Evolutionary conservation across 2,888 invertebrate species (phyloP), one percentile per base, ranked within the genome.

Genomic region (Entomobrya multifasciata): DNA sequence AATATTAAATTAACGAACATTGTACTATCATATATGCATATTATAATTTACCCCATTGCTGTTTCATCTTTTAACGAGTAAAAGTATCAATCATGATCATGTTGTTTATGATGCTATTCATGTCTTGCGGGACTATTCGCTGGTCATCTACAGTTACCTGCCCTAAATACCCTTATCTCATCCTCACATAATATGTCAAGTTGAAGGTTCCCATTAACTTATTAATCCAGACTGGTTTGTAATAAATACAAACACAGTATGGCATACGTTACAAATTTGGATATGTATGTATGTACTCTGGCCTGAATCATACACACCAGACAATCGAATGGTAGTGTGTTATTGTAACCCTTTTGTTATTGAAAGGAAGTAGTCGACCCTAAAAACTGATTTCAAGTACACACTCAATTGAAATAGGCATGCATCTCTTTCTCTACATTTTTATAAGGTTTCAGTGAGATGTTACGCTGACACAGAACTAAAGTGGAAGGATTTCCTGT

Each of bases 171-270:
- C 3, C 30, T 52, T n/a, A 55, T 74, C 74, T 25, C 47, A 10
- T 13, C 55, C 55, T 55, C 55, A 25, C 62, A 47, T 62, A 27
- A 8, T 57, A 17, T 81, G 81, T 81, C 81, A 81, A 81, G 81
- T 81, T 81, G 81, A 81, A 81, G 81, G 81, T 72, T 70, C 81
- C n/a, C 57, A 72, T 81, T 55, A 25, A 65, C 60, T 60, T 36
- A 13, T 60, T 60, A 60, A 2, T 60, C 15, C 27, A 60, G 13
- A n/a, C n/a, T n/a, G n/a, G n/a, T n/a, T n/a, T n/a, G n/a, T n/a
- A n/a, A n/a, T n/a, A n/a, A n/a, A n/a, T n/a, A n/a, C n/a, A n/a
- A n/a, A n/a, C n/a, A n/a, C n/a, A n/a, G n/a, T n/a, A n/a, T n/a
- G n/a, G n/a, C n/a, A n/a, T n/a, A n/a, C n/a, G n/a, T n/a, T n/a